These are phyloP conservation scores for Andrena hattorfiana DNA, from an alignment of 2,888 invertebrate genomes.

Conservation along the genomic window DNA sequence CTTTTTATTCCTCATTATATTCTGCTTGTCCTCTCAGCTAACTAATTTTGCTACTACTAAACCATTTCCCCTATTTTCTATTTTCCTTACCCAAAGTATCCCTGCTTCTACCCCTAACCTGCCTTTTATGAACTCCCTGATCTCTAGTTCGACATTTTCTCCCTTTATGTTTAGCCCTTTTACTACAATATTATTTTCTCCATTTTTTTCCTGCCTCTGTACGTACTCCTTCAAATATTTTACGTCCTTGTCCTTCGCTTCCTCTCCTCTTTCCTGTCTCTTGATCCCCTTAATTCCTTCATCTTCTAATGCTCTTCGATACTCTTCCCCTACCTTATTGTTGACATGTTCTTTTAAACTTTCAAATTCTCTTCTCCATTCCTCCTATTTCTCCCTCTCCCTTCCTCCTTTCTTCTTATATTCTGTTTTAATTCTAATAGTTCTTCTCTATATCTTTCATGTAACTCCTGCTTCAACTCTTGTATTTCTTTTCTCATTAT, in stretches of 20 bases:
- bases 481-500: neutral
- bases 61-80: neutral
- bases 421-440: neutral
- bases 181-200: neutral
- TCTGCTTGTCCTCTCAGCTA: neutral
- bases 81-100: neutral
- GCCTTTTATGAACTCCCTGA: neutral
- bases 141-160: neutral
- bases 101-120: neutral
- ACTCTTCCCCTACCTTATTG: neutral
- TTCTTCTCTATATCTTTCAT: neutral
- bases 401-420: neutral
- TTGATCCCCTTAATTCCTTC: neutral
- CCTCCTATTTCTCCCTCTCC: neutral
- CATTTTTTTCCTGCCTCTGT: neutral
- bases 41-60: neutral
- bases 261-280: neutral
- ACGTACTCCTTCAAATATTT: neutral
- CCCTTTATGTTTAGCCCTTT: neutral
- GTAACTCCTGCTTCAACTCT: neutral
- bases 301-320: neutral
- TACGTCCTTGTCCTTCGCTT: neutral
- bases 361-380: neutral
- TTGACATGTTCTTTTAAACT: neutral
- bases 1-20: neutral